Evolutionary conservation across 2,113 vertebrate genomes (phyloP).

Genomic region (Nerophis lumbriciformis): DNA sequence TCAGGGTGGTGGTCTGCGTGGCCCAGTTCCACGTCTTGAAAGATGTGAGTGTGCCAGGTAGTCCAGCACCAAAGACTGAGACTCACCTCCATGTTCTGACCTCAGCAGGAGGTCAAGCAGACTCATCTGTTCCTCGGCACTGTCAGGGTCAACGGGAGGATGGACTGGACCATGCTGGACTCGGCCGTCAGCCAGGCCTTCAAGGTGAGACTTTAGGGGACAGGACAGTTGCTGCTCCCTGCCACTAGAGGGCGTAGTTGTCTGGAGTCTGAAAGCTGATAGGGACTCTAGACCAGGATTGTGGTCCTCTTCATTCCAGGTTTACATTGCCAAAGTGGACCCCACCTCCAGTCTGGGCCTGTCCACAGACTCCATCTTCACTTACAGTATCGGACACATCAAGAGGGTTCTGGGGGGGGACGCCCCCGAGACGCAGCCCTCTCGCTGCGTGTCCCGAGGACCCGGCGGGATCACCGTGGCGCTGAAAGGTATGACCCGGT

Average conservation of each 20-base stretch:
- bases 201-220: slow-evolving; percentile 72
- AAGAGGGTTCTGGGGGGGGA: slow-evolving; percentile 84
- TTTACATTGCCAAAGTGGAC: slow-evolving; percentile 91
- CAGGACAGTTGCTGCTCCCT: too few relatives aligned
- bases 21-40: slow-evolving; percentile 87
- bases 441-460: slow-evolving; percentile 78
- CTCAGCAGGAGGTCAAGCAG: slow-evolving; percentile 86
- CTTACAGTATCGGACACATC: slow-evolving; percentile 89
- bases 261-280: too few relatives aligned
- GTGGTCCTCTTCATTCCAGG: slow-evolving; percentile 58
- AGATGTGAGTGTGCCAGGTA: slow-evolving; percentile 74
- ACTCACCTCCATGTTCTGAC: background rate
- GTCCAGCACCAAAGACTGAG: background rate
- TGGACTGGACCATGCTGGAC: slow-evolving; percentile 92
- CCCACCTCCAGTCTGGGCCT: slow-evolving; percentile 86
- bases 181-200: slow-evolving; percentile 89
- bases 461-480: slow-evolving; percentile 75
- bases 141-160: slow-evolving; percentile 83
- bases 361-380: slow-evolving; percentile 86
- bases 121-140: slow-evolving; percentile 92
- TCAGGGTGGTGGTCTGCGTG: slow-evolving; percentile 85
- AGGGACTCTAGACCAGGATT: background rate
- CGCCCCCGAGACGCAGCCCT: slow-evolving; percentile 80
- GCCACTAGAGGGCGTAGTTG: too few relatives aligned
- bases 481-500: slow-evolving; percentile 80